These are phyloP conservation scores for Triops longicaudatus DNA, from an alignment of 1,140 invertebrate species.

Conservation along the genomic window DNA sequence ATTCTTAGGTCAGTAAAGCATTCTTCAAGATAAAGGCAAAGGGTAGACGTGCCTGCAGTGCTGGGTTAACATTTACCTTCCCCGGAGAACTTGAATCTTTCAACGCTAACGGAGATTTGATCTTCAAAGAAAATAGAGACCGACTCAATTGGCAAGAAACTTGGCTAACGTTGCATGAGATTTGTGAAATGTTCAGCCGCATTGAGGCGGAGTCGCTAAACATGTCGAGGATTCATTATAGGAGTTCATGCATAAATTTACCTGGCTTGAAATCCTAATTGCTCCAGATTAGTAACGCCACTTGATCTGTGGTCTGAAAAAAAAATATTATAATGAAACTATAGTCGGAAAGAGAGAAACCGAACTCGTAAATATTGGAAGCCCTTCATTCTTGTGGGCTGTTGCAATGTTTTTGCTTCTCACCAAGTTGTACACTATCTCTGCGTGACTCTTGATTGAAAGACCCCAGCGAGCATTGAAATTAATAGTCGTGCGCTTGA, in stretches of 20 bases:
- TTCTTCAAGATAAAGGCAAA: too few species aligned
- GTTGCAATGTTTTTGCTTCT: neutral
- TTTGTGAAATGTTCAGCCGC: neutral
- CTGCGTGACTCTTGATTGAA: conserved; percentile 11
- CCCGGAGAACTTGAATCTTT: too few species aligned
- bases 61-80: too few species aligned
- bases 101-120: neutral
- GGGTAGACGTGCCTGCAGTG: too few species aligned
- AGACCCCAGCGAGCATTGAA: neutral
- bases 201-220: conserved; percentile 3
- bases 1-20: too few species aligned
- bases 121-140: neutral
- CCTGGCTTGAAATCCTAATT: conserved; percentile 8
- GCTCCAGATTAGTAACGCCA: conserved; percentile 14
- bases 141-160: neutral
- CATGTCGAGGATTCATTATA: conserved; percentile 15
- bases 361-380: neutral
- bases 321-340: neutral
- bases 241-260: neutral
- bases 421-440: neutral
- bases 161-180: neutral
- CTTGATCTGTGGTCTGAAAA: neutral
- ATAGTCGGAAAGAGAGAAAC: conserved; percentile 9
- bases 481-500: conserved; percentile 14
- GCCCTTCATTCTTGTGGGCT: neutral